Conservation (phyloP, 2,797 vertebrate genomes). For the Darevskia nairensis region DNA sequence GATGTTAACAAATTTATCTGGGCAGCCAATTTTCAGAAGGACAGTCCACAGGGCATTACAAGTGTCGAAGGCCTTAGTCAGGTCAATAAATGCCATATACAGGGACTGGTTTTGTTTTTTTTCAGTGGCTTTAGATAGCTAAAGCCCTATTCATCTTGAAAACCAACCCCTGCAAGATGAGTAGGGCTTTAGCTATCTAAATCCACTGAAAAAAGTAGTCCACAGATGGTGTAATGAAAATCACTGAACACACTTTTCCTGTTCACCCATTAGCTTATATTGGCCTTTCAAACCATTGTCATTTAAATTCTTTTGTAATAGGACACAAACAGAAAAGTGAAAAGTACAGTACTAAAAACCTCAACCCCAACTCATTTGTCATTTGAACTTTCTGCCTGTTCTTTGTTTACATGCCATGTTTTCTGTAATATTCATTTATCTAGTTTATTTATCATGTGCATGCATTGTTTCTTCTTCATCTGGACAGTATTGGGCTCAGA, state of each 20-base stretch:
- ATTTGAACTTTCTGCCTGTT: not conserved
- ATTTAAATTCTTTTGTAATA: slow-evolving; percentile 12
- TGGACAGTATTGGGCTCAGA: not conserved
- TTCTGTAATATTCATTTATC: not conserved
- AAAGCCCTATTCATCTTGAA: not conserved
- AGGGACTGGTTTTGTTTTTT: not conserved
- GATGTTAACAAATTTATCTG: no score
- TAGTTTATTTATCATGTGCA: not conserved
- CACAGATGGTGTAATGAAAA: not conserved
- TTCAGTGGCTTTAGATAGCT: not conserved
- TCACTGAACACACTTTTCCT: not conserved
- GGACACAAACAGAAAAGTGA: not conserved
- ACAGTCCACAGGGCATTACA: no score
- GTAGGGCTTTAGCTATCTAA: not conserved
- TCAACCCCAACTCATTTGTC: not conserved
- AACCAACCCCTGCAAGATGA: not conserved
- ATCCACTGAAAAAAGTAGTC: not conserved
- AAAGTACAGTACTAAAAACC: not conserved
- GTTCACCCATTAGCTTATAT: not conserved
- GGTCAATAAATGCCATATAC: no score
- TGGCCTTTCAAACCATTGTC: not conserved
- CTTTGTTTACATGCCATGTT: not conserved
- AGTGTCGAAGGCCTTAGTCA: no score
- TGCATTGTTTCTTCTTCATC: not conserved
- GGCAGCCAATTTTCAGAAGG: no score